phyloP scores from a whole-genome alignment of 2,113 vertebrate genomes.

The Hypocryptadius cinnamomeus region DNA sequence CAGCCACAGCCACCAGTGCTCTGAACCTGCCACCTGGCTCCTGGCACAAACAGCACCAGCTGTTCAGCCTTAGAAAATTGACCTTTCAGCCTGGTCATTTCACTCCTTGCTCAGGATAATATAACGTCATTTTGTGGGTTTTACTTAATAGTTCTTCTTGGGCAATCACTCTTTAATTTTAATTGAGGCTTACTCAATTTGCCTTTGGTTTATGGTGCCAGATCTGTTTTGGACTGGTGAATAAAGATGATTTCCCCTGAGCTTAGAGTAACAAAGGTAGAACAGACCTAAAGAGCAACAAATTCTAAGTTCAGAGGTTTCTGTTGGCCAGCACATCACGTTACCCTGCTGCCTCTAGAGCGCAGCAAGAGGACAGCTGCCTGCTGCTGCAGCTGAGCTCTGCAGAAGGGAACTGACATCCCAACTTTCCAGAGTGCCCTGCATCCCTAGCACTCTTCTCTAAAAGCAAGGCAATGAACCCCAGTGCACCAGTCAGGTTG shows the following conservation, averaged over 20 bases:
- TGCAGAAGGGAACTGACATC: neutral
- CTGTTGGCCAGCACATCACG: neutral
- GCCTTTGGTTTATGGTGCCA: neutral
- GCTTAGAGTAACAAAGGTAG: neutral
- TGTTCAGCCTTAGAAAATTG: accelerated
- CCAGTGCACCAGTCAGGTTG: neutral
- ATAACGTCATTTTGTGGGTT: neutral
- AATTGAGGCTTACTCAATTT: neutral
- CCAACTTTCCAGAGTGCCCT: neutral
- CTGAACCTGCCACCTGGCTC: neutral
- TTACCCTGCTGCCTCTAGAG: neutral
- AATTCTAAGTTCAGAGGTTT: neutral
- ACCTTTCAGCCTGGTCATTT: neutral
- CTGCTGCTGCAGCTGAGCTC: neutral
- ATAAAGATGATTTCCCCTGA: neutral
- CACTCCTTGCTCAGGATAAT: neutral
- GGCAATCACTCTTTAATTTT: neutral
- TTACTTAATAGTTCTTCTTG: neutral
- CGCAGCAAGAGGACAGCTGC: neutral
- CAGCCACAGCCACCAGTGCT: neutral
- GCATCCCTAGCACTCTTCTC: neutral
- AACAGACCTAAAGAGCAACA: neutral
- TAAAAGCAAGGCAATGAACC: neutral
- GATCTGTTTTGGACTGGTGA: neutral
- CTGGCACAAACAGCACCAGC: neutral